Conservation (phyloP, 2,797 vertebrate species). For the Pangasius mekongensis region DNA sequence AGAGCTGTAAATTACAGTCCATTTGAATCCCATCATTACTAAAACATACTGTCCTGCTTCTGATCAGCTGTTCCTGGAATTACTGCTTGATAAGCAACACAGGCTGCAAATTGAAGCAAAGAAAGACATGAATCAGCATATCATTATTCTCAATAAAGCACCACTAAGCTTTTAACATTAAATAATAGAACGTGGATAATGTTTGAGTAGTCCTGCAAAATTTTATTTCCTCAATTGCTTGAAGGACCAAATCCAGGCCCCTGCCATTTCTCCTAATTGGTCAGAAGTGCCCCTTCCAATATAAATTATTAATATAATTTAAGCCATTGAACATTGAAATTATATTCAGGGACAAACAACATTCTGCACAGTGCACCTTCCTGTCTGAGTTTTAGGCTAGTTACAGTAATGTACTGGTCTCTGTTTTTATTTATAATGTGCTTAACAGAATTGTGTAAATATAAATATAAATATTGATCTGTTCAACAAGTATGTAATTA, state of each 20-base stretch:
- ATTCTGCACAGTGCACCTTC: background rate
- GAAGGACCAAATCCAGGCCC: background rate
- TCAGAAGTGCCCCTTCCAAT: background rate
- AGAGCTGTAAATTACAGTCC: constrained; percentile 50
- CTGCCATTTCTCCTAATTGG: background rate
- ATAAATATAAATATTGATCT: background rate
- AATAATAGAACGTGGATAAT: constrained; percentile 8
- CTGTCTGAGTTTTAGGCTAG: background rate
- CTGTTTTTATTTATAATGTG: background rate
- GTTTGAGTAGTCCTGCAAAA: constrained; percentile 13
- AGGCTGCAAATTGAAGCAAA: constrained; percentile 38
- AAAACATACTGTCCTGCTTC: constrained; percentile 47
- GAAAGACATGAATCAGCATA: constrained; percentile 16
- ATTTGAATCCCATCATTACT: constrained; percentile 47
- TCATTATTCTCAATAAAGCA: constrained; percentile 20
- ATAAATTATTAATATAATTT: background rate
- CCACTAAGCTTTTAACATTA: constrained; percentile 14
- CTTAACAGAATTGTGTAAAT: background rate
- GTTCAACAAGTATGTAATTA: background rate
- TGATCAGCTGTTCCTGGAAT: constrained; percentile 46
- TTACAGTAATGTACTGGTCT: too few species aligned
- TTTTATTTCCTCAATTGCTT: background rate
- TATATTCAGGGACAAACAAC: background rate
- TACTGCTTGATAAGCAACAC: constrained; percentile 33
- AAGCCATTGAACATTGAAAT: background rate